Evolutionary conservation across 2,113 vertebrate genomes (phyloP).

Genomic region (Ramphastos sulfuratus): DNA sequence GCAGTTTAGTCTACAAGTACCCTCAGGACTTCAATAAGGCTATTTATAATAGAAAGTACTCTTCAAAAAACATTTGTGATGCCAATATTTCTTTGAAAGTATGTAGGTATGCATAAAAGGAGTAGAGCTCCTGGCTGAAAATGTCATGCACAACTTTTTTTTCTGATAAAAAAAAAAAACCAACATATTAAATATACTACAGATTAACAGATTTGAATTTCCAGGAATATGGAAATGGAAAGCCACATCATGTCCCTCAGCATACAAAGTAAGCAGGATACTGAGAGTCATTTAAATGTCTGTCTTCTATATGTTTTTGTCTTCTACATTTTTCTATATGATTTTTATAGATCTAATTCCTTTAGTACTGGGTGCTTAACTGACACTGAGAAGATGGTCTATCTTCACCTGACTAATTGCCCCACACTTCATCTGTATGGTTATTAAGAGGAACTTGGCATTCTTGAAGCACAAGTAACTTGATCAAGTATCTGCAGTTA

Average conservation of each 20-base stretch:
- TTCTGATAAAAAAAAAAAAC: not conserved
- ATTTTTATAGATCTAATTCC: not conserved
- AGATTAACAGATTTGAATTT: not conserved
- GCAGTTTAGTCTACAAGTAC: not conserved
- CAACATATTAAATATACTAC: not conserved
- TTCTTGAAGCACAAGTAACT: not conserved
- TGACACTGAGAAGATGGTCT: not conserved
- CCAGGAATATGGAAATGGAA: not conserved
- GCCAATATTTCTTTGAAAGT: not conserved
- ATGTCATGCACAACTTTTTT: not conserved
- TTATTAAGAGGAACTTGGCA: not conserved
- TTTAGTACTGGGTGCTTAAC: not conserved
- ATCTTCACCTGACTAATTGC: not conserved
- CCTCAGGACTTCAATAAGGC: not conserved
- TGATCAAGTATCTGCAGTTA: not conserved
- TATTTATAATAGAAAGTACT: not conserved
- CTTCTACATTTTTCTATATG: not conserved
- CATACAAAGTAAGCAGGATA: not conserved
- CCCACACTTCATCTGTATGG: not conserved
- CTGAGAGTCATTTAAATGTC: not conserved
- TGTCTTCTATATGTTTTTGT: not conserved
- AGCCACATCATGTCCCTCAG: not conserved
- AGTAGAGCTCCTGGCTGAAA: not conserved
- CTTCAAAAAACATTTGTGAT: not conserved
- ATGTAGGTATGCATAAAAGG: not conserved